These are phyloP conservation scores for Dallia pectoralis DNA, from an alignment of 2,797 vertebrate species.

Conservation along the genomic window DNA sequence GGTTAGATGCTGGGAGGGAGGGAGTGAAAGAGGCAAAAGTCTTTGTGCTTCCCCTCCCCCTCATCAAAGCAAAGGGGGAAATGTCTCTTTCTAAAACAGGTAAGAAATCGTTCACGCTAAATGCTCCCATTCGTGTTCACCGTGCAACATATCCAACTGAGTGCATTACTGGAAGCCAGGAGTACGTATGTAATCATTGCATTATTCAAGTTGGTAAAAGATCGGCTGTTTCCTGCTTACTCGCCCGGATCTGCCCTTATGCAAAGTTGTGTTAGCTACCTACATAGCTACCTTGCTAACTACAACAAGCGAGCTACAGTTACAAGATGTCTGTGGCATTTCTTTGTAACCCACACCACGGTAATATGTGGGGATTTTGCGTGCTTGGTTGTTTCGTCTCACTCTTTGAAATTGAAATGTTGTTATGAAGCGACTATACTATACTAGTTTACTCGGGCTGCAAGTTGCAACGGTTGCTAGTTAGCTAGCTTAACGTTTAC, in stretches of 20 bases:
- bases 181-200: slow-evolving; percentile 79
- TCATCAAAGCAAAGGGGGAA: slow-evolving; percentile 85
- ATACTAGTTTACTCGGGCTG: not conserved
- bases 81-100: slow-evolving; percentile 90
- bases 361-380: not conserved
- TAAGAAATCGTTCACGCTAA: slow-evolving; percentile 65
- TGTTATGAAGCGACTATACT: not conserved
- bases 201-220: slow-evolving; percentile 38
- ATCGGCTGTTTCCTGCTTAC: slow-evolving; percentile 53
- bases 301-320: not conserved
- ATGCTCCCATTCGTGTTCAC: slow-evolving; percentile 6
- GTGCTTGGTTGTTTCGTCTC: not conserved
- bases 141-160: slow-evolving; percentile 43
- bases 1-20: slow-evolving; percentile 75
- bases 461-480: not conserved
- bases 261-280: slow-evolving; percentile 16
- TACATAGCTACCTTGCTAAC: not conserved
- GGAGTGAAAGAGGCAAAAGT: slow-evolving; percentile 87
- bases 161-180: slow-evolving; percentile 70
- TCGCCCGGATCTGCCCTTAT: slow-evolving; percentile 12
- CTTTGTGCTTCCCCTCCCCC: slow-evolving; percentile 94
- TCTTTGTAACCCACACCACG: not conserved
- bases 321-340: slow-evolving; percentile 14
- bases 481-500: not conserved
- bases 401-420: not conserved